Conservation (phyloP, 2,888 invertebrate genomes). For the Pyrrhosoma nymphula region DNA sequence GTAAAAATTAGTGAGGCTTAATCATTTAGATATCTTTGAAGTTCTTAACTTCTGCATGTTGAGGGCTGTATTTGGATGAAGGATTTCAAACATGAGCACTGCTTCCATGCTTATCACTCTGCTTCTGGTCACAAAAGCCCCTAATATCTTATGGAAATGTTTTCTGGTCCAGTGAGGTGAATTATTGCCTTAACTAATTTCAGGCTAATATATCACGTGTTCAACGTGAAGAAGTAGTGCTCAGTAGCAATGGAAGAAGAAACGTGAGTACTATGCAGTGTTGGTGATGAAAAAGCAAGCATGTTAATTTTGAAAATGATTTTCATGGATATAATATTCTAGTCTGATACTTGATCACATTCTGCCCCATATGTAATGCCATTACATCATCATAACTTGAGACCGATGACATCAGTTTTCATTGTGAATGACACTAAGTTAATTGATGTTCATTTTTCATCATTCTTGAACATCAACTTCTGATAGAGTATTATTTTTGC, state of each 20-base stretch:
- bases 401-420: not conserved
- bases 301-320: not conserved
- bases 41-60: not conserved
- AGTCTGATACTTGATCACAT: not conserved
- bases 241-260: conserved; percentile 36
- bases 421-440: not conserved
- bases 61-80: not conserved
- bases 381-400: not conserved
- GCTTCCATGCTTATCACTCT: not conserved
- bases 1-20: not conserved
- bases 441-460: not conserved
- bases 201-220: conserved; percentile 1
- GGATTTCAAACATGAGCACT: not conserved
- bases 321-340: not conserved
- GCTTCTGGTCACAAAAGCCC: not conserved
- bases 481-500: not conserved
- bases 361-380: not conserved
- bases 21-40: not conserved
- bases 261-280: conserved; percentile 22
- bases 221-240: not conserved
- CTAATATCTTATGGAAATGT: not conserved
- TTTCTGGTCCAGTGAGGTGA: conserved; percentile 16
- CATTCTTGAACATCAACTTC: not conserved
- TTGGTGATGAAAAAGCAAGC: not conserved
- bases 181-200: conserved; percentile 22